phyloP scores from a whole-genome alignment of 2,113 vertebrate species.

The Hippocampus guttulatus region DNA sequence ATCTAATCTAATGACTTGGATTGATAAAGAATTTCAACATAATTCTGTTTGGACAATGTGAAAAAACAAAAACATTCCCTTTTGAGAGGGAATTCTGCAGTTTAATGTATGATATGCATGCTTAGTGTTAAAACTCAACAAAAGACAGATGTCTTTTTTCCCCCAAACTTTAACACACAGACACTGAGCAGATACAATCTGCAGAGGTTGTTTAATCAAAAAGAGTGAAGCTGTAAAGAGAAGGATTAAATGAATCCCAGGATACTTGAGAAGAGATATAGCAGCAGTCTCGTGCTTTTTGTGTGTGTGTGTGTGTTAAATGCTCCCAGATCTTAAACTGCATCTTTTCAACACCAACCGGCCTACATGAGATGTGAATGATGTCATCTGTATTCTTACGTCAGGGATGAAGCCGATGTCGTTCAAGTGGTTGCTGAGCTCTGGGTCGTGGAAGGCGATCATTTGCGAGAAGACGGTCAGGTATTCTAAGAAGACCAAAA shows the following conservation, averaged over 20 bases:
- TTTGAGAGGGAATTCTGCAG: conserved; percentile 35
- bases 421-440: conserved; percentile 97
- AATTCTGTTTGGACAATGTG: conserved; percentile 19
- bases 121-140: background rate
- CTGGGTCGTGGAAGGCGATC: conserved; percentile 98
- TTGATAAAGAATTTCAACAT: conserved; percentile 42
- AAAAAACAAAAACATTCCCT: conserved; percentile 24
- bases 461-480: conserved; percentile 97
- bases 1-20: conserved; percentile 45
- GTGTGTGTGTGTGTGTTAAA: background rate
- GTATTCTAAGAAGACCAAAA: conserved; percentile 79
- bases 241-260: conserved; percentile 19
- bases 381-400: conserved; percentile 58
- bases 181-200: conserved; percentile 1
- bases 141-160: background rate
- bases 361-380: background rate
- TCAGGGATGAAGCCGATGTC: conserved; percentile 99
- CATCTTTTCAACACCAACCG: background rate
- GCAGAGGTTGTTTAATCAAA: conserved; percentile 1
- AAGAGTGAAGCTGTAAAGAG: background rate
- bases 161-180: background rate
- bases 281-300: background rate
- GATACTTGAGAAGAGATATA: conserved; percentile 23
- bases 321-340: conserved; percentile 31
- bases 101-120: background rate